Evolutionary conservation across 1,140 invertebrate genomes (phyloP).

Genomic region (Hypsibius dujardini): DNA sequence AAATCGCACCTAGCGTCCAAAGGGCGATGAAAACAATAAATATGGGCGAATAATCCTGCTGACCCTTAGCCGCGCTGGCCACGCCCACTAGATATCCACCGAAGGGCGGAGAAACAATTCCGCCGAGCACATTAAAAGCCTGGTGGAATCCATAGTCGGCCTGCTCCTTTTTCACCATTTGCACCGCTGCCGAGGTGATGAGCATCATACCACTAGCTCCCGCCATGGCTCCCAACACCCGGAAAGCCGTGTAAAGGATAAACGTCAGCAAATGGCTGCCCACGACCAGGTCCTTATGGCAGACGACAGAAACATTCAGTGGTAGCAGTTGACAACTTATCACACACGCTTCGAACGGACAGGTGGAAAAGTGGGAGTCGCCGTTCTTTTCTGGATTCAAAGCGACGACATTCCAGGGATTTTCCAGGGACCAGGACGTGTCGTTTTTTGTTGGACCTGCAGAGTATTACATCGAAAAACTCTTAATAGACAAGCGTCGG

Average conservation of each 20-base stretch:
- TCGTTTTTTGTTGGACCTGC: too few species aligned
- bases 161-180: not conserved
- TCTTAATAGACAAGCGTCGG: too few species aligned
- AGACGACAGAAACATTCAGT: too few species aligned
- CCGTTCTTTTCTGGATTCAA: too few species aligned
- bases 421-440: too few species aligned
- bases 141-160: not conserved
- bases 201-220: not conserved
- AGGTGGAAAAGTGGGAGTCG: too few species aligned
- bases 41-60: not conserved
- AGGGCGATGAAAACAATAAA: not conserved
- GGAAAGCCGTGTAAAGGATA: not conserved
- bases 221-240: not conserved
- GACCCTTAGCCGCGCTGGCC: not conserved
- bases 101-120: not conserved
- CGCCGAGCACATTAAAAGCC: not conserved
- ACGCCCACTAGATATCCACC: not conserved
- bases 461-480: too few species aligned
- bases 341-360: too few species aligned
- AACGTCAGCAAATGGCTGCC: constrained; percentile 1
- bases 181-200: not conserved
- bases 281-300: not conserved
- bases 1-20: not conserved
- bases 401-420: too few species aligned
- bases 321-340: too few species aligned